Evolutionary conservation across 2,888 invertebrate genomes (phyloP).

Genomic region (Anoplius nigerrimus): DNA sequence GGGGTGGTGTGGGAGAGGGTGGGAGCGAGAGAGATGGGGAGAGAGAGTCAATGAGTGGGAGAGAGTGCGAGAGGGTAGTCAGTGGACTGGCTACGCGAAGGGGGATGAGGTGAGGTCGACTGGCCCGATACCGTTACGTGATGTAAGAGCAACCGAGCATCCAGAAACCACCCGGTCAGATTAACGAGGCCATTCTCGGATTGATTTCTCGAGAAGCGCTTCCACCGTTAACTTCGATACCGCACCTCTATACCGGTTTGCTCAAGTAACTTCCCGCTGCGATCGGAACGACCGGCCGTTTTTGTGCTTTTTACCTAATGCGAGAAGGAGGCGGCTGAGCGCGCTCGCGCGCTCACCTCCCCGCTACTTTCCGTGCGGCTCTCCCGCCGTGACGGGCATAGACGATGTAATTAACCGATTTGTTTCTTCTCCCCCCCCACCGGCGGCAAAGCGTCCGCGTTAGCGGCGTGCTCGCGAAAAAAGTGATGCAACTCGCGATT

Average conservation of each 20-base stretch:
- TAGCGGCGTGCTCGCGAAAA: no score
- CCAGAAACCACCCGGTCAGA: conserved; percentile 67
- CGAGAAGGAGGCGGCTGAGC: conserved; percentile 6
- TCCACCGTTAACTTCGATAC: conserved; percentile 62
- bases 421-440: no score
- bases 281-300: conserved; percentile 15
- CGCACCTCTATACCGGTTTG: conserved; percentile 37
- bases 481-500: no score
- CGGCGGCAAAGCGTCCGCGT: no score
- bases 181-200: conserved; percentile 74
- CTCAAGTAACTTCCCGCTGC: conserved; percentile 36
- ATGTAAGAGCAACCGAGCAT: conserved; percentile 69
- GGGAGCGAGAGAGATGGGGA: conserved; percentile 34
- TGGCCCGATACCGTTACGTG: conserved; percentile 67
- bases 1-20: conserved; percentile 18
- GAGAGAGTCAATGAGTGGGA: conserved; percentile 11
- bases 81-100: conserved; percentile 34
- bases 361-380: neutral
- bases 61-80: conserved; percentile 37
- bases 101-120: conserved; percentile 54
- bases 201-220: conserved; percentile 71
- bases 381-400: neutral
- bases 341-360: neutral
- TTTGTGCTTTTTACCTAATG: neutral
- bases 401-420: no score